Evolutionary conservation across 1,140 invertebrate genomes (phyloP).

Genomic region (Drosophila neocordata): DNA sequence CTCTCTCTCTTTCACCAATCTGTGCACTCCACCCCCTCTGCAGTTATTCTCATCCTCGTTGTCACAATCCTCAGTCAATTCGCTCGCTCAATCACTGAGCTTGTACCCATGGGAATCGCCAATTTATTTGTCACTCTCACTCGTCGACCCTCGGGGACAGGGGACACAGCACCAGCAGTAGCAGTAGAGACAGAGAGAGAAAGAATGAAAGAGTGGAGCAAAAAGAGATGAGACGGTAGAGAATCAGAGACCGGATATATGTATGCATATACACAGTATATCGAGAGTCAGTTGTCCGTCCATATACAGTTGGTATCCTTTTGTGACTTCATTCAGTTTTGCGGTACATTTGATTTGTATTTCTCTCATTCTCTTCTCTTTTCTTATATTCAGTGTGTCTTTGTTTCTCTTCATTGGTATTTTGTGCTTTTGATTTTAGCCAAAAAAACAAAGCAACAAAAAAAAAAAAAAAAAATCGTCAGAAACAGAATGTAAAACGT

Average conservation of each 20-base stretch:
- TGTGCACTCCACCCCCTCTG: not conserved
- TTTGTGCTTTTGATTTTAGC: conserved; percentile 46
- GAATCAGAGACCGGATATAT: conserved; percentile 4
- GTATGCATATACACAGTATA: not conserved
- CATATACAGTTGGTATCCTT: conserved; percentile 51
- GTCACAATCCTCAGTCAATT: conserved; percentile 4
- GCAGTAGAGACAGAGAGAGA: not conserved
- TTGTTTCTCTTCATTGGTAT: conserved; percentile 53
- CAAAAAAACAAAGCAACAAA: conserved; percentile 20
- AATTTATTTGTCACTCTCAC: conserved; percentile 75
- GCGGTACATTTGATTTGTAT: conserved; percentile 80
- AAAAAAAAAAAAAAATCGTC: not conserved
- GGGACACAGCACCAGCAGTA: not conserved
- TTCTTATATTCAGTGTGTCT: conserved; percentile 31
- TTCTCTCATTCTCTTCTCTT: conserved; percentile 38
- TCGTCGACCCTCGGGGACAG: conserved; percentile 40
- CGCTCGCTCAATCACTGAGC: conserved; percentile 8
- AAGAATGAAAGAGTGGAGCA: not conserved
- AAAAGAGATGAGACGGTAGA: not conserved
- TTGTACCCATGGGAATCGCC: conserved; percentile 72
- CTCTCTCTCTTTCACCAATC: not conserved
- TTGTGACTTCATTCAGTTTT: conserved; percentile 80
- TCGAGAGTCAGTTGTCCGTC: conserved; percentile 8
- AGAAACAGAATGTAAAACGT: no score
- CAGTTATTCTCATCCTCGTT: no score